These are phyloP conservation scores for Odontocolon sp. DNA, from an alignment of 2,888 invertebrate genomes.

Conservation along the genomic window DNA sequence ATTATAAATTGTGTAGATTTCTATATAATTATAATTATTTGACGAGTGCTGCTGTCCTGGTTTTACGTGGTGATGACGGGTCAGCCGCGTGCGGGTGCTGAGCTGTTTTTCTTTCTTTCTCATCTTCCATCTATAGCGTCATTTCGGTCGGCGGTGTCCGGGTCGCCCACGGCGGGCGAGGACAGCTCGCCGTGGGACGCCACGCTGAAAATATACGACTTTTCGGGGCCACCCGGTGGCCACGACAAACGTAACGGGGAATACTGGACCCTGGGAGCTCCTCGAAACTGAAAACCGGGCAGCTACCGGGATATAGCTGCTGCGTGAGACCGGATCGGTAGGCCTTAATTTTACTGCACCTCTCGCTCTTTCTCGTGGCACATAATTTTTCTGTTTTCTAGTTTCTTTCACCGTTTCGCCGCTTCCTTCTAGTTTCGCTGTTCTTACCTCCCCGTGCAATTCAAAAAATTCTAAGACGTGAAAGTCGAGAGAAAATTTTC, in stretches of 20 bases:
- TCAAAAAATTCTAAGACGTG: conserved; percentile 22
- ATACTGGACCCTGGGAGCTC: conserved; percentile 50
- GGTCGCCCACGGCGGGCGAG: conserved; percentile 71
- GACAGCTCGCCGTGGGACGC: conserved; percentile 77
- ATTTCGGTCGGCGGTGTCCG: conserved; percentile 69
- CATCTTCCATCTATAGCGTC: conserved; percentile 56
- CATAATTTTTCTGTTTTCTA: conserved; percentile 24
- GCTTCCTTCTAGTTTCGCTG: background rate
- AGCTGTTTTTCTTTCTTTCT: conserved; percentile 34
- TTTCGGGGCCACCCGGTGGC: conserved; percentile 74
- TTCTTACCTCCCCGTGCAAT: conserved; percentile 1
- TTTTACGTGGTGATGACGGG: conserved; percentile 21
- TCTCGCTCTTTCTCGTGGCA: conserved; percentile 33
- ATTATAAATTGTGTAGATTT: background rate
- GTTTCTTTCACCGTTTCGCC: background rate
- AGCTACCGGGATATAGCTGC: conserved; percentile 33
- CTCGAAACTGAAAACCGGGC: conserved; percentile 49
- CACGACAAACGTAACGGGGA: conserved; percentile 59
- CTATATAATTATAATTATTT: conserved; percentile 7
- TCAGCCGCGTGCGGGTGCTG: conserved; percentile 6
- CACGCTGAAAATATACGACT: conserved; percentile 74
- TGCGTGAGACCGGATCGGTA: conserved; percentile 49
- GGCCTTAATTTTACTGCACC: conserved; percentile 57
- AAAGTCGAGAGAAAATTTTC: background rate
- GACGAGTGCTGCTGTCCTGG: background rate